Conservation (phyloP, 2,888 invertebrate species). For the Spilarctia lutea region DNA sequence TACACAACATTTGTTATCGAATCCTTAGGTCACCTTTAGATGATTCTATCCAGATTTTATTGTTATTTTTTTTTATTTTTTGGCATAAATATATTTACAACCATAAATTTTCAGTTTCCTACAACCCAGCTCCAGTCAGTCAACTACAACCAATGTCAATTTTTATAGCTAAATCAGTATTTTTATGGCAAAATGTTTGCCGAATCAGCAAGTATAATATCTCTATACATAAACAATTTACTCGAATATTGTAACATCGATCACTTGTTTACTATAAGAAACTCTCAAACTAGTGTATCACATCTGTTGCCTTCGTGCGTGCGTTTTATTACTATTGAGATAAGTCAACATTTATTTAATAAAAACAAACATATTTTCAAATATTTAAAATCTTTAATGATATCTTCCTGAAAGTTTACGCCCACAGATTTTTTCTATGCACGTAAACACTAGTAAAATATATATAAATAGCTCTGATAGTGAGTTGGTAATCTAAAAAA, state of each 20-base stretch:
- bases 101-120: too few species aligned
- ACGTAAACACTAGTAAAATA: neutral
- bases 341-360: neutral
- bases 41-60: too few species aligned
- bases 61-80: too few species aligned
- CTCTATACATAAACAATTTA: neutral
- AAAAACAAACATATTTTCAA: neutral
- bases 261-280: slow-evolving; percentile 19
- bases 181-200: too few species aligned
- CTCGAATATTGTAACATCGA: neutral
- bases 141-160: too few species aligned
- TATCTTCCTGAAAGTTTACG: neutral
- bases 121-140: too few species aligned
- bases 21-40: too few species aligned
- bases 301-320: slow-evolving; percentile 11
- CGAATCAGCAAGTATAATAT: too few species aligned
- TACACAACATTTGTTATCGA: too few species aligned
- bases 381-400: too few species aligned
- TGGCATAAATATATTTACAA: too few species aligned
- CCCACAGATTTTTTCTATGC: neutral
- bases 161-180: too few species aligned
- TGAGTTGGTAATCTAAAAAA: neutral
- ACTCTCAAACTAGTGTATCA: slow-evolving; percentile 30
- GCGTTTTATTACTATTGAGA: slow-evolving; percentile 12
- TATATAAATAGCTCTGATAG: neutral